Conservation (phyloP, 2,888 invertebrate species). For the Coenonympha arcania region DNA sequence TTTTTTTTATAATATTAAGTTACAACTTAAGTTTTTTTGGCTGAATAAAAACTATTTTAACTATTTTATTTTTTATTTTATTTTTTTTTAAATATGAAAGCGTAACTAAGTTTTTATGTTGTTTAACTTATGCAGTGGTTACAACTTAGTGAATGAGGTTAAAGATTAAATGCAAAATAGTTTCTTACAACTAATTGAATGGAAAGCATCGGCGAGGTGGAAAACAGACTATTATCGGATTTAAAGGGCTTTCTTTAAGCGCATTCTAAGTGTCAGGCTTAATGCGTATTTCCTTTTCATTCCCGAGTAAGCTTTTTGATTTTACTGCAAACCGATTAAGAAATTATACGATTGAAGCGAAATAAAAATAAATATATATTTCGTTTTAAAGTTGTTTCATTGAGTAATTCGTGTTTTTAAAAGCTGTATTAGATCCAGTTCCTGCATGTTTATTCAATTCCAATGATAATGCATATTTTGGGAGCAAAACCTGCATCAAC, state of each 20-base stretch:
- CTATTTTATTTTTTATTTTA: too few relatives aligned
- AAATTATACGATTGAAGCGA: not conserved
- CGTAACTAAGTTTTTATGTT: slow-evolving; percentile 12
- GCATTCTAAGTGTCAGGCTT: slow-evolving; percentile 1
- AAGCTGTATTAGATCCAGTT: too few relatives aligned
- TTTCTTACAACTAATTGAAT: slow-evolving; percentile 10
- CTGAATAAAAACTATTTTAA: too few relatives aligned
- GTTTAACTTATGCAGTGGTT: slow-evolving; percentile 20
- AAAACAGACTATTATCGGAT: slow-evolving; percentile 6
- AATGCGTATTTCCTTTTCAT: slow-evolving; percentile 1
- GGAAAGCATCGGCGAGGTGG: not conserved
- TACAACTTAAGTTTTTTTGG: too few relatives aligned
- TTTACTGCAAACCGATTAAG: not conserved
- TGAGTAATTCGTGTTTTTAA: too few relatives aligned
- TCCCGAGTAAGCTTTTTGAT: not conserved
- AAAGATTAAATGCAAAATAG: slow-evolving; percentile 7
- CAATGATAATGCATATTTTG: too few relatives aligned
- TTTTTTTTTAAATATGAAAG: too few relatives aligned
- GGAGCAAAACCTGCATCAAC: too few relatives aligned
- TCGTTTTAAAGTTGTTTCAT: too few relatives aligned
- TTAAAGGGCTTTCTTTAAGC: slow-evolving; percentile 6
- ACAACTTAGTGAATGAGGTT: slow-evolving; percentile 11
- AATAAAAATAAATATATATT: too few relatives aligned
- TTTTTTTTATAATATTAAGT: too few relatives aligned
- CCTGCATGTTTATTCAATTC: too few relatives aligned